Conservation (phyloP, 2,113 vertebrate genomes). For the Albula goreensis region DNA sequence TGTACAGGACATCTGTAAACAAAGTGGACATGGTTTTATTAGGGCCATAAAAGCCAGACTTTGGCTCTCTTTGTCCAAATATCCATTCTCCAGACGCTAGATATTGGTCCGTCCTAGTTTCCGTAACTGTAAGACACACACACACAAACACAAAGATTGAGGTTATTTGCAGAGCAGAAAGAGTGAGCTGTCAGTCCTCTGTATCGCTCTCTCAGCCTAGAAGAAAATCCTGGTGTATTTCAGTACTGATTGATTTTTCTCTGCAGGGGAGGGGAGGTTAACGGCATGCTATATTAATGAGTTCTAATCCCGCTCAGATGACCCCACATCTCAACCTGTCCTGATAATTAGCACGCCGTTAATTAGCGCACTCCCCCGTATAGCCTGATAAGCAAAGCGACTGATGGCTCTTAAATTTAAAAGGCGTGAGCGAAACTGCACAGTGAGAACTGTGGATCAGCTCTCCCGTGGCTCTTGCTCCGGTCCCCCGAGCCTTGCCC, state of each 20-base stretch:
- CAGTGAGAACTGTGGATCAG: too few species aligned
- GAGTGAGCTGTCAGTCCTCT: too few species aligned
- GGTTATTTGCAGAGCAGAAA: too few species aligned
- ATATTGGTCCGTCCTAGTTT: background rate
- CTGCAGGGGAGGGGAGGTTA: background rate
- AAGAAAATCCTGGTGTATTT: too few species aligned
- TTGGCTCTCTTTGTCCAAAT: too few species aligned
- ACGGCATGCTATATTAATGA: background rate
- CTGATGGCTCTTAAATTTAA: background rate
- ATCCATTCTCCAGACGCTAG: too few species aligned
- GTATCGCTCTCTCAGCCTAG: too few species aligned
- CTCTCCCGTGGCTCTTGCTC: too few species aligned
- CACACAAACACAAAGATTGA: too few species aligned
- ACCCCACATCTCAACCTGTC: background rate
- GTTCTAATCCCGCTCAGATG: background rate
- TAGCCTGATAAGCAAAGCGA: background rate
- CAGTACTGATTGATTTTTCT: too few species aligned
- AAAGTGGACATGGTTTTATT: background rate
- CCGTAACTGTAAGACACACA: background rate
- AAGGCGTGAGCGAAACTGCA: background rate
- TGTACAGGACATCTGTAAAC: background rate
- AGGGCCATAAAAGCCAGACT: too few species aligned
- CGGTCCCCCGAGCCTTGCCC: too few species aligned
- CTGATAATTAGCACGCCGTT: background rate
- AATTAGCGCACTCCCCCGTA: background rate